Percentiles rank a stretch among this genome's conserved stretches.
These are phyloP conservation scores for Drosophila malerkotliana DNA, from an alignment of 1,140 invertebrate species.

Conservation along the genomic window DNA sequence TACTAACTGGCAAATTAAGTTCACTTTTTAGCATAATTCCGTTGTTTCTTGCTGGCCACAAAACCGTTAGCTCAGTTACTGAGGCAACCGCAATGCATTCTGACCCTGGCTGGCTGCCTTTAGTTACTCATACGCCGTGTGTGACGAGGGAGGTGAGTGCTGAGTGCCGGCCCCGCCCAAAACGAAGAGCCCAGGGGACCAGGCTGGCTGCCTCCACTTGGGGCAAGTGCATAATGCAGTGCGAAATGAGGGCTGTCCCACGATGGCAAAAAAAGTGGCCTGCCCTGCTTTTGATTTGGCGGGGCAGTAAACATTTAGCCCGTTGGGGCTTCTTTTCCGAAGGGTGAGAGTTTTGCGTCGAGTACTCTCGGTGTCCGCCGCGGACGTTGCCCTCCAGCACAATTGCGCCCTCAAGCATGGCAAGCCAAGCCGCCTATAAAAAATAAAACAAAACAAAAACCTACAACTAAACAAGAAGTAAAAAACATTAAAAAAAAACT, in stretches of 20 bases:
- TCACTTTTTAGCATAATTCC: conserved; percentile 26
- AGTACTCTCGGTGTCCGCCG: not conserved
- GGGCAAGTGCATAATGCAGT: conserved; percentile 11
- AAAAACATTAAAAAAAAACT: conserved; percentile 24
- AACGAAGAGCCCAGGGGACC: conserved; percentile 7
- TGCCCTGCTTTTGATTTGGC: conserved; percentile 47
- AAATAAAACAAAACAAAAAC: conserved; percentile 8
- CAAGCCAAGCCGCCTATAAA: conserved; percentile 25
- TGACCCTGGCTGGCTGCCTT: conserved; percentile 66
- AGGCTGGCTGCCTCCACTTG: conserved; percentile 1
- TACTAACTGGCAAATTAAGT: conserved; percentile 22
- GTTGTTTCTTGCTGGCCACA: conserved; percentile 37
- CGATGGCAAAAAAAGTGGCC: conserved; percentile 26
- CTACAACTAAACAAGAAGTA: conserved; percentile 5
- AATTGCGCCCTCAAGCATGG: conserved; percentile 80
- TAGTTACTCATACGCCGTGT: conserved; percentile 73
- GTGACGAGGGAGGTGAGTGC: conserved; percentile 24
- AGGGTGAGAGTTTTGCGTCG: conserved; percentile 5
- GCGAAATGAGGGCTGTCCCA: conserved; percentile 40
- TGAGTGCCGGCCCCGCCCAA: conserved; percentile 46
- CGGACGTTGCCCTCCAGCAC: conserved; percentile 70
- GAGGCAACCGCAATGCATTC: conserved; percentile 53
- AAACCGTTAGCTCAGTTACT: conserved; percentile 54
- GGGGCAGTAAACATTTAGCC: conserved; percentile 63
- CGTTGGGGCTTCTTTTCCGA: conserved; percentile 64